phyloP scores from a whole-genome alignment of 2,888 invertebrate species.

The Epirrhoe alternata region DNA sequence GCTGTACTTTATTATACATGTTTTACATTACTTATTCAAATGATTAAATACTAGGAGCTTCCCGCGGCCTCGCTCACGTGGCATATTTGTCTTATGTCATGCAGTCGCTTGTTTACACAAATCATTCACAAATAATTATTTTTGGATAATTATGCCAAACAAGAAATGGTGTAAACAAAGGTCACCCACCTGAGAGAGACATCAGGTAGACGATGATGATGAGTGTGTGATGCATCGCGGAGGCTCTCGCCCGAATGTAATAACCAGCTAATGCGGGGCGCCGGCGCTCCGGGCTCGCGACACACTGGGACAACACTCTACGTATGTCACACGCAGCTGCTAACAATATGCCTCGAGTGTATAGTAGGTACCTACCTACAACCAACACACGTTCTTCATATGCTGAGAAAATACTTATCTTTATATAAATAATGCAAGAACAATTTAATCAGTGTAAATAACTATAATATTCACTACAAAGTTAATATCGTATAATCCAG shows the following conservation, averaged over 20 bases:
- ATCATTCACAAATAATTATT: neutral
- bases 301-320: constrained; percentile 30
- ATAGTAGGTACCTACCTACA: neutral
- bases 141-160: neutral
- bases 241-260: constrained; percentile 3
- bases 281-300: constrained; percentile 52
- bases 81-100: too few species aligned
- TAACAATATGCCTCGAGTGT: neutral
- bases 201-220: neutral
- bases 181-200: neutral
- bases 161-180: neutral
- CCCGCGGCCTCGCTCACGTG: too few species aligned
- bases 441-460: too few species aligned
- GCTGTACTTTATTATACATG: too few species aligned
- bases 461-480: neutral
- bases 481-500: constrained; percentile 4
- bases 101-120: neutral
- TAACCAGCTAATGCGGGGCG: constrained; percentile 1
- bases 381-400: too few species aligned
- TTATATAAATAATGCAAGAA: too few species aligned
- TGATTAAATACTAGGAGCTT: too few species aligned
- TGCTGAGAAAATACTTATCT: too few species aligned
- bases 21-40: too few species aligned
- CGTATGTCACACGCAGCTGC: neutral
- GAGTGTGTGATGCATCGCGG: neutral